Conservation (phyloP, 2,888 invertebrate genomes). For the Agrotis exclamationis region DNA sequence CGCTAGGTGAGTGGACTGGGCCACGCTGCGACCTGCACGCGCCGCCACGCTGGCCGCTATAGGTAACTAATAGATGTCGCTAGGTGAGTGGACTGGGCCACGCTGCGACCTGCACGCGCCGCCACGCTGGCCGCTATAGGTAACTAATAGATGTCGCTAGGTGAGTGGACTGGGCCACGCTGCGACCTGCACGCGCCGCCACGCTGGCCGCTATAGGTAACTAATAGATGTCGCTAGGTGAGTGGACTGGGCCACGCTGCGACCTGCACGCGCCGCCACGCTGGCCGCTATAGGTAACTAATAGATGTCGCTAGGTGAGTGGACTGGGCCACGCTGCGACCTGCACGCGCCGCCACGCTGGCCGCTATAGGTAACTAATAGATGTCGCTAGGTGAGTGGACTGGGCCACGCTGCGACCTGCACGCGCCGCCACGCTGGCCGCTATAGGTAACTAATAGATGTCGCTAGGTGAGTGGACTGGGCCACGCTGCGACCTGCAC, state of each 20-base stretch:
- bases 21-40: constrained; percentile 81
- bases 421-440: constrained; percentile 79
- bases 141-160: too few species aligned
- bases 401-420: constrained; percentile 83
- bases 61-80: too few species aligned
- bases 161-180: too few species aligned
- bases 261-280: constrained; percentile 83
- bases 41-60: constrained; percentile 77
- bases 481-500: constrained; percentile 82
- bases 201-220: constrained; percentile 74
- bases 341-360: constrained; percentile 81
- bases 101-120: constrained; percentile 80
- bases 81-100: too few species aligned
- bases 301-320: too few species aligned
- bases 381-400: too few species aligned
- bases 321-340: too few species aligned
- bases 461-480: too few species aligned
- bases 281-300: constrained; percentile 54
- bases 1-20: too few species aligned
- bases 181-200: constrained; percentile 79
- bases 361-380: constrained; percentile 48
- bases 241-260: too few species aligned
- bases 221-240: too few species aligned
- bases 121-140: constrained; percentile 76
- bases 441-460: constrained; percentile 43